Base-by-base conservation (phyloP, 2,888 invertebrate species). In the Syrista parreyssii region DNA sequence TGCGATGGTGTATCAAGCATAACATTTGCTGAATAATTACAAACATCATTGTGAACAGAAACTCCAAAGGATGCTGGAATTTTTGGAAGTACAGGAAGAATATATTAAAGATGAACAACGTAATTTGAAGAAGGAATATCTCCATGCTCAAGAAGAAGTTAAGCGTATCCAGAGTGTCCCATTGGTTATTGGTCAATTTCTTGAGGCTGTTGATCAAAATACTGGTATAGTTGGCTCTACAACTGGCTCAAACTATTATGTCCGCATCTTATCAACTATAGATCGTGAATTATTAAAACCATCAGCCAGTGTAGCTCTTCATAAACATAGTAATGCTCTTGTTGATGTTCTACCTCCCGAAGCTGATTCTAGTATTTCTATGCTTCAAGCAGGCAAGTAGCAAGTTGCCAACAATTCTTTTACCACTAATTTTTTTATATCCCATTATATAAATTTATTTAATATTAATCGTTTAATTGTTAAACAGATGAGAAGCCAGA, bases 31-130 rank as follows among this genome's bases (percentile, higher is more conserved):
- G 36, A 0, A 9, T 30, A 33, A 68, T 74, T 69, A 23, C 68
- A 23, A 12, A 23, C 74, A 72, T 75, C 78, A 11, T 32, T 73
- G 1, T 31, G 78, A 86, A 71, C 89, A 98, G 97, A 99, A 98
- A 95, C 93, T 99, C 31, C 98, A 98, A 92, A 95, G 97, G 83
- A 98, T 98, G 93, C 92, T 99, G 34, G 99, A 99, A 91, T 99
- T 99, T 91, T 93, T 99, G 12, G 98, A 98, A 91, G 99, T 99
- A 0, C 99, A 99, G 93, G 99, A 99, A 91, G 99, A 99, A 88
- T 99, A 99, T 91, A 99, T 99, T 77, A 99, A 99, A 92, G 98
- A 99, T 94, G 99, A 99, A 92, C 99, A 99, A 91, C 95, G 99
- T 78, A 99, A 99, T 92, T 93, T 99, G 77, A 99, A 99, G 91